Base-by-base conservation (phyloP, 1,140 invertebrate species). In the Tetraneura akinire region DNA sequence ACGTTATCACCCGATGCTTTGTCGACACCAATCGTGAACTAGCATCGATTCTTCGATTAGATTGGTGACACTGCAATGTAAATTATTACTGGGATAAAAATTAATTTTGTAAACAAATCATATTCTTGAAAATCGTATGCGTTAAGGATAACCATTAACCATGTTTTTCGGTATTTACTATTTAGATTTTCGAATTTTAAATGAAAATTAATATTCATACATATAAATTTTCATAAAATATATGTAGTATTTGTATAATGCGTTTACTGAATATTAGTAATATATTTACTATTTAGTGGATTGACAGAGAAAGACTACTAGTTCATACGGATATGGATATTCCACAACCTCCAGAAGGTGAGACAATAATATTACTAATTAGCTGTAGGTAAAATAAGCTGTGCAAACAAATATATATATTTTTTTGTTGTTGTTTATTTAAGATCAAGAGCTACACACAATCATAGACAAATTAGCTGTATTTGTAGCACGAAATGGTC, bases 391-490 rank as follows among this genome's bases (percentile, higher is more conserved):
- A 37, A 4, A 37, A 37, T 37, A 37, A 37, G 32, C 32, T 37
- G 32, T 37, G 8, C 32, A 37, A 37, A 37, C 32, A 37, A 37
- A 37, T 4, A 37, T 37, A n/a, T n/a, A n/a, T n/a, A n/a, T 4
- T 29, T 29, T 60, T 16, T 26, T 64, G 10, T n/a, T 3, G 29
- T 42, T 68, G 29, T 53, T 55, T 21, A 11, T 57, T 10, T 4
- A 85, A 96, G 96, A 97, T 89, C 92, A 91, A 83, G 96, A 98
- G 85, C 88, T 96, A 83, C 90, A 92, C 83, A 98, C 97, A 87
- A 98, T 98, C 84, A 98, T 99, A 84, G 97, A 98, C 88, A 98
- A 98, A 89, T 87, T 98, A 83, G 97, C 97, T 2, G 94, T 97
- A 86, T 99, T 98, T 90, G 97, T 99, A 78, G 97, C 97, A 81